Evolutionary conservation across 2,797 vertebrate species (phyloP), one percentile per base, ranked within the genome.

Genomic region (Parotocinclus haroldoi): DNA sequence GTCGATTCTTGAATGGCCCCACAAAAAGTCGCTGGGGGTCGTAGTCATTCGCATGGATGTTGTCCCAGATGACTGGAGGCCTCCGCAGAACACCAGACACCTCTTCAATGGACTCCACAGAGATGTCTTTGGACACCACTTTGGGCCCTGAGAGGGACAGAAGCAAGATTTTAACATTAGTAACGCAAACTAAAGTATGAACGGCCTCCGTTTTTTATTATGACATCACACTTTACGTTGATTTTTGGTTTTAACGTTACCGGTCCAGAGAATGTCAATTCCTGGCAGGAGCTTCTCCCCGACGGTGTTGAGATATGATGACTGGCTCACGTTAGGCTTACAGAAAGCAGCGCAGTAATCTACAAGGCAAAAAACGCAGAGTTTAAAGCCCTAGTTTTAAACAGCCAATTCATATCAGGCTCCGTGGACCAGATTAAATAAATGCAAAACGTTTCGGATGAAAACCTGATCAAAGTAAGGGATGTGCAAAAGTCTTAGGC

Each of bases 21-120:
- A 99, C 86, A 81, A 97, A 97, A 3, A 98, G 75, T 69, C 96
- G 93, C 82, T 99, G 98, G 63, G 97, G 97, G 84, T 99, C 97
- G 13, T 99, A 99, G 80, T 99, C 96, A 39, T 99, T 99, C 57
- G 97, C 97, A 45, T 99, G 97, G 80, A 99, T 96, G 72, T 99
- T 99, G 89, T 99, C 97, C 97, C 97, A 99, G 80, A 99, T 99
- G 75, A 99, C 92, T 3, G 96, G 96, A 0, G 95, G 82, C 81
- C 97, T 93, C 79, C 91, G 93, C 69, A 99, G 88, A 71, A 99
- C 92, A 18, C 92, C 90, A 3, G 95, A 93, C 78, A 98, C 94
- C 80, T 99, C 96, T 69, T 96, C 95, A n/a, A 99, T 96, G 62
- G 96, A 97, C 69, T 94, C 93, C 10, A 98, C 93, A 0, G 95